Conservation (phyloP, 2,113 vertebrate species). For the Speoplatyrhinus poulsoni region DNA sequence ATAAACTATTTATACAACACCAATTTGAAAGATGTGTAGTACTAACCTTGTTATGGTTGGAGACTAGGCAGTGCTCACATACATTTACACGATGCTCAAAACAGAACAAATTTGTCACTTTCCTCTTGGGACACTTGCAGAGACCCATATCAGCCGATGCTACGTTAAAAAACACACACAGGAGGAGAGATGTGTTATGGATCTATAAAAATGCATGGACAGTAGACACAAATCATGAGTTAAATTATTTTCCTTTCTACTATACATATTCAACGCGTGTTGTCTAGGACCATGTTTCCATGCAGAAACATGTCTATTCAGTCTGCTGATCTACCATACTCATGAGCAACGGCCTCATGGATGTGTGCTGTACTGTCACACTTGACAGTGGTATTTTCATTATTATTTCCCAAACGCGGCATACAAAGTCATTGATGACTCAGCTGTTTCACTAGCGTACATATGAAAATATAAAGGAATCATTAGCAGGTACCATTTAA, state of each 20-base stretch:
- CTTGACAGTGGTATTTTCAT: too few relatives aligned
- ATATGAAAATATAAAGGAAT: too few relatives aligned
- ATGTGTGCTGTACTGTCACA: too few relatives aligned
- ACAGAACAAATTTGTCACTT: conserved; percentile 92
- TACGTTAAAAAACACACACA: conserved; percentile 19
- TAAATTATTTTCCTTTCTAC: too few relatives aligned
- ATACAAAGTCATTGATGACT: background rate
- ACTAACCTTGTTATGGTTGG: conserved; percentile 90
- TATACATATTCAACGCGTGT: background rate
- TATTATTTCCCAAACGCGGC: too few relatives aligned
- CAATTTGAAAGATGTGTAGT: background rate
- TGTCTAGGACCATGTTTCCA: background rate
- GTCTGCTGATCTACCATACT: background rate
- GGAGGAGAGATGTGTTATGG: background rate
- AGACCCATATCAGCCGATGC: conserved; percentile 82
- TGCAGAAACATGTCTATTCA: background rate
- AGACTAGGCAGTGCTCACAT: conserved; percentile 90
- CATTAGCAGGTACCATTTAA: background rate
- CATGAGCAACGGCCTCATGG: background rate
- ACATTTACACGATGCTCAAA: conserved; percentile 94
- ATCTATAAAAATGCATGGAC: background rate
- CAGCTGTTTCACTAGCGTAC: background rate
- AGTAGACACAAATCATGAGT: too few relatives aligned
- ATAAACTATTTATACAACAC: background rate
- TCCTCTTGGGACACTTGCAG: conserved; percentile 93